These are phyloP conservation scores for Bombyx mandarina DNA, from an alignment of 1,140 invertebrate genomes.

Conservation along the genomic window DNA sequence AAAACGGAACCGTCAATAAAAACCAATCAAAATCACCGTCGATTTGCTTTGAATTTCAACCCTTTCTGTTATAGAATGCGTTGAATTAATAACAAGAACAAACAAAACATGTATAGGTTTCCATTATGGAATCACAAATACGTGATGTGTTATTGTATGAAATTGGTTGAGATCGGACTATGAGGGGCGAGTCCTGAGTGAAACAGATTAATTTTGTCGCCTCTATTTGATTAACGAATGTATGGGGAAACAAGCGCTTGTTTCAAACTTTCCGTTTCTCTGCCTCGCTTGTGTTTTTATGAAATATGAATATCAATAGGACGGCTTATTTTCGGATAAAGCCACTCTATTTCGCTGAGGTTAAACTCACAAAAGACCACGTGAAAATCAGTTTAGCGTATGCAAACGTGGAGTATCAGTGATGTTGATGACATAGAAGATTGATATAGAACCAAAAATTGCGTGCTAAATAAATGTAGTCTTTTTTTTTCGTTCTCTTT, in stretches of 20 bases:
- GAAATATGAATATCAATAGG: no score
- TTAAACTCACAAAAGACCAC: no score
- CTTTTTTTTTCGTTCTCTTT: no score
- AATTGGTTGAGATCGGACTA: constrained; percentile 26
- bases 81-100: constrained; percentile 36
- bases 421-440: no score
- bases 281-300: no score
- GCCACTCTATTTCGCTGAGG: no score
- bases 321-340: no score
- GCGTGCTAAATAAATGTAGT: no score
- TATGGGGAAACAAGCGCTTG: constrained; percentile 10
- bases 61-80: constrained; percentile 25
- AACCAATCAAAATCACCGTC: constrained; percentile 34
- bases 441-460: no score
- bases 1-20: constrained; percentile 16
- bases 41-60: constrained; percentile 21
- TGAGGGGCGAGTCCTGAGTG: constrained; percentile 9
- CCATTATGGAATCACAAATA: constrained; percentile 29
- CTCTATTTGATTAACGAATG: constrained; percentile 24
- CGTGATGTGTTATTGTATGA: constrained; percentile 38
- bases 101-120: constrained; percentile 32
- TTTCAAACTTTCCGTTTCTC: not conserved
- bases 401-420: no score
- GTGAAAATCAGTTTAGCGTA: no score
- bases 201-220: constrained; percentile 31